A percentile compares a stretch with the other conserved stretches of the same genome.
These are phyloP conservation scores for Mormyrus lacerda DNA, from an alignment of 2,113 vertebrate genomes.

Conservation along the genomic window DNA sequence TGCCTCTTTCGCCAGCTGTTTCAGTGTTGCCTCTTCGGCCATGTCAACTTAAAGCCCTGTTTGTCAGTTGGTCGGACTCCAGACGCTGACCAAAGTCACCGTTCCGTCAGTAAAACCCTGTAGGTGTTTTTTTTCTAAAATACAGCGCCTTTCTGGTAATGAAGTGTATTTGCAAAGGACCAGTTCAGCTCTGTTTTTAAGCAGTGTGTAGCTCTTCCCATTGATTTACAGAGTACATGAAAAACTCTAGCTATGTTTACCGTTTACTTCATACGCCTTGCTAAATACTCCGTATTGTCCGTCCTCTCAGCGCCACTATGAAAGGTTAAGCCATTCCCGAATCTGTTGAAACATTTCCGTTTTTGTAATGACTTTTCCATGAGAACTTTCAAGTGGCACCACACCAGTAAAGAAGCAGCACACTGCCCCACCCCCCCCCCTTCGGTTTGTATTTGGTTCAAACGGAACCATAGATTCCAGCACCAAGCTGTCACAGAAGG, in stretches of 20 bases:
- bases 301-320: neutral
- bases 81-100: neutral
- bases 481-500: neutral
- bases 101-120: neutral
- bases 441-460: neutral
- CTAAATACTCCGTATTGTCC: neutral
- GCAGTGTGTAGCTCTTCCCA: neutral
- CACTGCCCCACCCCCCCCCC: neutral
- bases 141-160: neutral
- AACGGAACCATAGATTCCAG: neutral
- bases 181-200: neutral
- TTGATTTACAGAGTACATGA: neutral
- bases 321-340: neutral
- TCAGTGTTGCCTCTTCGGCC: neutral
- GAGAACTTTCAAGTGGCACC: neutral
- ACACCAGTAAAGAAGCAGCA: neutral
- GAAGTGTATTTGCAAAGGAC: neutral
- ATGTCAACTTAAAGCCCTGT: neutral
- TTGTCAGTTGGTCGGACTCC: neutral
- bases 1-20: neutral
- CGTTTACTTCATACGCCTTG: neutral
- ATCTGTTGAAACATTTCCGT: neutral
- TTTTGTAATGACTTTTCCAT: neutral
- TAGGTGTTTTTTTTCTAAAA: neutral
- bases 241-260: neutral